Conservation (phyloP, 2,888 invertebrate species). For the Cheilosia scutellata region DNA sequence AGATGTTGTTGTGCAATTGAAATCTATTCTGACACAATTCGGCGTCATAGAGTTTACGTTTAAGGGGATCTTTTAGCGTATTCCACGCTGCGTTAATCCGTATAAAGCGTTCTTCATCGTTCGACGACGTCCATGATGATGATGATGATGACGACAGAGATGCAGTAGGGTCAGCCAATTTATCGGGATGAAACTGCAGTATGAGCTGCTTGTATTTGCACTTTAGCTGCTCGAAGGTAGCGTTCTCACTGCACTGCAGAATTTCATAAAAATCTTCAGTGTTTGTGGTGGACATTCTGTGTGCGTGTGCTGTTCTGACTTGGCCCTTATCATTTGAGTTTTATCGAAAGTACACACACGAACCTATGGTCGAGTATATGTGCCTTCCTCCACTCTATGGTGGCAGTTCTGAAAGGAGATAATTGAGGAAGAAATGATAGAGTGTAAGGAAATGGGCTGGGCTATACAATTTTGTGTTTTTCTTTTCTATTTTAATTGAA, state of each 20-base stretch:
- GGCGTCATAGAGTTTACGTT: conserved; percentile 88
- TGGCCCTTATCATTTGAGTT: conserved; percentile 50
- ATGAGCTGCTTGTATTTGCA: conserved; percentile 83
- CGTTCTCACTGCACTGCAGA: conserved; percentile 78
- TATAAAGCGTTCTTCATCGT: conserved; percentile 82
- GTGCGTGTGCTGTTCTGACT: conserved; percentile 17
- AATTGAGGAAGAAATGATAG: conserved; percentile 73
- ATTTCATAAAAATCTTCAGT: conserved; percentile 81
- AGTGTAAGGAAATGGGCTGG: conserved; percentile 72
- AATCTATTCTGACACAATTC: conserved; percentile 86
- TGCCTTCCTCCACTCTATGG: conserved; percentile 39
- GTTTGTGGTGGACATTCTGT: conserved; percentile 23
- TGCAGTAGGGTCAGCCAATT: conserved; percentile 77
- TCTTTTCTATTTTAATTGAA: conserved; percentile 44
- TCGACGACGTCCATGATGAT: conserved; percentile 26
- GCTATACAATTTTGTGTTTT: conserved; percentile 28
- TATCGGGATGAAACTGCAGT: conserved; percentile 84
- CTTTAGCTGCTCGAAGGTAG: conserved; percentile 81
- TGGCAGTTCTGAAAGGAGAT: conserved; percentile 72
- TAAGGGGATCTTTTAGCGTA: conserved; percentile 86
- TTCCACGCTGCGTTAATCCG: conserved; percentile 90
- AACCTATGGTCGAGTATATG: conserved; percentile 12
- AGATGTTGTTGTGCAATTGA: conserved; percentile 86
- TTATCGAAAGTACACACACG: conserved; percentile 40
- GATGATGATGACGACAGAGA: conserved; percentile 53